phyloP scores from a whole-genome alignment of 2,888 invertebrate species.

The Brenthis hecate region DNA sequence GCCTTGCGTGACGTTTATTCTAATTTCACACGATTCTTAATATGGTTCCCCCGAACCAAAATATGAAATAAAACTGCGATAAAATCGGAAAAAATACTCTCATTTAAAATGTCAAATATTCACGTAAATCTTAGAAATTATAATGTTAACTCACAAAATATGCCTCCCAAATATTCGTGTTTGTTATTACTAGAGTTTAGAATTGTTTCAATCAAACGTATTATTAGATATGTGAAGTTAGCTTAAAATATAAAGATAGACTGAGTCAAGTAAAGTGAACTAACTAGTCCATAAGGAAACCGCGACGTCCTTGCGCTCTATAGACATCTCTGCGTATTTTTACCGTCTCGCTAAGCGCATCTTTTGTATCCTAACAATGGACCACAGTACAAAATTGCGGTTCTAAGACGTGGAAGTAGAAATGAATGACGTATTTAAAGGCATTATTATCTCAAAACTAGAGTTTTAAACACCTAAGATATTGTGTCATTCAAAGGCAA shows the following conservation, averaged over 20 bases:
- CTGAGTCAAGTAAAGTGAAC: not conserved
- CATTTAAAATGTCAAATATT: too few relatives aligned
- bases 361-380: slow-evolving; percentile 37
- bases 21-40: too few relatives aligned
- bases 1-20: too few relatives aligned
- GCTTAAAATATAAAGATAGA: not conserved
- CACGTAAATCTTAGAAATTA: too few relatives aligned
- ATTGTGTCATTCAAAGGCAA: not conserved
- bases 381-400: slow-evolving; percentile 27
- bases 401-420: slow-evolving; percentile 21
- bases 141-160: too few relatives aligned
- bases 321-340: slow-evolving; percentile 29
- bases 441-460: slow-evolving; percentile 10
- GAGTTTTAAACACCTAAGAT: not conserved
- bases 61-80: too few relatives aligned
- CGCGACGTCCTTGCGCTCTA: slow-evolving; percentile 30
- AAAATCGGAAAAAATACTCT: too few relatives aligned
- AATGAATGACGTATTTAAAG: slow-evolving; percentile 20
- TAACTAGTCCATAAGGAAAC: slow-evolving; percentile 30
- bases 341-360: slow-evolving; percentile 36
- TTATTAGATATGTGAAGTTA: too few relatives aligned
- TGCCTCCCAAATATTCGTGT: too few relatives aligned
- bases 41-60: too few relatives aligned
- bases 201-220: too few relatives aligned
- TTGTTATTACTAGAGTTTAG: too few relatives aligned